These are phyloP conservation scores for Hephaestus fuliginosus DNA, from an alignment of 2,797 vertebrate species.

Conservation along the genomic window DNA sequence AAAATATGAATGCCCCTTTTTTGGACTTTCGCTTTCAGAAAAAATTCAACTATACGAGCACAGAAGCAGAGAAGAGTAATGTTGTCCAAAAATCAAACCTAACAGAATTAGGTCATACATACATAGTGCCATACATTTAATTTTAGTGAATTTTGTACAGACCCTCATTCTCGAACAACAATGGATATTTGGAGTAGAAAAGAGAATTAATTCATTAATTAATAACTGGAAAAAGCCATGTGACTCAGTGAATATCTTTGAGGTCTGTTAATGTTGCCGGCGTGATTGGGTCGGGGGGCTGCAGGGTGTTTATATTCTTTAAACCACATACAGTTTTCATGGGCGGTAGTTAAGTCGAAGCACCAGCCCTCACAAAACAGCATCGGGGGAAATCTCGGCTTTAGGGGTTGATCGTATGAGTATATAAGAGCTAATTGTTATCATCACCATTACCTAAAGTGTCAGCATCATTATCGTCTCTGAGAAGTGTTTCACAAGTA, in stretches of 20 bases:
- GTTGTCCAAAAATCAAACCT: not conserved
- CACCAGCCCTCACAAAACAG: slow-evolving; percentile 3
- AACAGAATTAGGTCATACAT: too few species aligned
- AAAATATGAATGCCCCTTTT: too few species aligned
- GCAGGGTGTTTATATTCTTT: slow-evolving; percentile 16
- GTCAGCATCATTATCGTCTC: slow-evolving; percentile 31
- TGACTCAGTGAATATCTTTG: not conserved
- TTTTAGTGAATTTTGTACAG: not conserved
- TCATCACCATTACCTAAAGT: slow-evolving; percentile 45
- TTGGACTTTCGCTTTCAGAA: not conserved
- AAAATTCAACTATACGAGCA: not conserved
- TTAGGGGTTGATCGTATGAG: slow-evolving; percentile 34
- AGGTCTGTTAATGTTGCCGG: not conserved
- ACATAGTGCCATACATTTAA: too few species aligned
- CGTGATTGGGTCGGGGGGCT: not conserved
- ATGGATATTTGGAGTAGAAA: not conserved
- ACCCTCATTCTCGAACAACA: not conserved
- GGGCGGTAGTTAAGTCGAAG: slow-evolving; percentile 21
- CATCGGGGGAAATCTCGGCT: slow-evolving; percentile 15
- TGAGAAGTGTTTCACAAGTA: slow-evolving; percentile 30
- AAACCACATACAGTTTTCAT: slow-evolving; percentile 16
- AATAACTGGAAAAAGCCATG: slow-evolving; percentile 1
- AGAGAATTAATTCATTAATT: not conserved
- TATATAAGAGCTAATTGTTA: slow-evolving; percentile 44
- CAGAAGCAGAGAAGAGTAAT: not conserved